These are phyloP conservation scores for Volucella inanis DNA, from an alignment of 2,888 invertebrate genomes.

Conservation along the genomic window DNA sequence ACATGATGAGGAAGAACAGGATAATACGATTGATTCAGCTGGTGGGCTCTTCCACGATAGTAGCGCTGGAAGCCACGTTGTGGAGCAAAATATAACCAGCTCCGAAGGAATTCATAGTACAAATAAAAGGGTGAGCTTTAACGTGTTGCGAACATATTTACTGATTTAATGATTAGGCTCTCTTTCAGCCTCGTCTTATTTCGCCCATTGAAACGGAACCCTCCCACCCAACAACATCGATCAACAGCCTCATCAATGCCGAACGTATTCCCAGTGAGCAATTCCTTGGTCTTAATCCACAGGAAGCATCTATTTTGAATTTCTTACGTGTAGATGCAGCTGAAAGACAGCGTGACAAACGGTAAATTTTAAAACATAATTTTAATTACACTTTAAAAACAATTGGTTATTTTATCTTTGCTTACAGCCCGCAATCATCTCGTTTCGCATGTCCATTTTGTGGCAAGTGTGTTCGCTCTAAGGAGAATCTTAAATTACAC, in stretches of 20 bases:
- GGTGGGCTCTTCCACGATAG: slow-evolving; percentile 83
- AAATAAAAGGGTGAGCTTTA: slow-evolving; percentile 82
- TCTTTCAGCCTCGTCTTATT: slow-evolving; percentile 80
- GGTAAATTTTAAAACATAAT: slow-evolving; percentile 77
- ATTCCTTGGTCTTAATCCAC: slow-evolving; percentile 83
- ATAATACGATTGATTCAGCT: slow-evolving; percentile 89
- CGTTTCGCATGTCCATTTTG: slow-evolving; percentile 95
- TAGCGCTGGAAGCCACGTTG: slow-evolving; percentile 82
- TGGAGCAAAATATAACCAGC: slow-evolving; percentile 82
- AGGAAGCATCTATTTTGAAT: slow-evolving; percentile 86
- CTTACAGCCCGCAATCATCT: slow-evolving; percentile 81
- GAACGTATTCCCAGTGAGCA: slow-evolving; percentile 86
- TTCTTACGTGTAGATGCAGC: slow-evolving; percentile 87
- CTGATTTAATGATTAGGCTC: neutral
- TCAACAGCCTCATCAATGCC: slow-evolving; percentile 84
- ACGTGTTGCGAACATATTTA: neutral
- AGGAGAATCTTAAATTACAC: slow-evolving; percentile 94
- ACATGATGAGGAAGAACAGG: slow-evolving; percentile 86
- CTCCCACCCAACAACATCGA: slow-evolving; percentile 82
- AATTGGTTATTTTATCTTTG: neutral
- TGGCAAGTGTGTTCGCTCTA: slow-evolving; percentile 94
- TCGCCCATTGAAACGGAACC: slow-evolving; percentile 82
- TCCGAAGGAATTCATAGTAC: slow-evolving; percentile 83
- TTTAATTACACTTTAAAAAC: neutral
- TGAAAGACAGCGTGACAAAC: slow-evolving; percentile 87